Evolutionary conservation across 2,797 vertebrate genomes (phyloP).

Genomic region (Cossypha caffra): DNA sequence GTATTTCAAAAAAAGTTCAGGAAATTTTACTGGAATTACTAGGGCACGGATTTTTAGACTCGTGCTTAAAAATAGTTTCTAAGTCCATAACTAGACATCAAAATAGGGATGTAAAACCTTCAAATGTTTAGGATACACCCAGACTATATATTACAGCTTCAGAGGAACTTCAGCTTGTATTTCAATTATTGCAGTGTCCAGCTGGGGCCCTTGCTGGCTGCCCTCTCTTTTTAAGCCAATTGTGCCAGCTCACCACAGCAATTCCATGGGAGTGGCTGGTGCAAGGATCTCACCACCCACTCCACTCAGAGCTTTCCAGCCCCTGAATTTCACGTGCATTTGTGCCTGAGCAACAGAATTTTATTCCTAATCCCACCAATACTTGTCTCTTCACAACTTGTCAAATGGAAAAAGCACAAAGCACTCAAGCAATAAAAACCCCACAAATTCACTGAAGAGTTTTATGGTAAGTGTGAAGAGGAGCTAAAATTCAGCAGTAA

Average conservation of each 20-base stretch:
- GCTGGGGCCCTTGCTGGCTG: neutral
- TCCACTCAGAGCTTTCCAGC: neutral
- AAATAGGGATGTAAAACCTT: neutral
- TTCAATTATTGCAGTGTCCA: neutral
- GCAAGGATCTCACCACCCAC: neutral
- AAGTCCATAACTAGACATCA: neutral
- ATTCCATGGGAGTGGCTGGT: neutral
- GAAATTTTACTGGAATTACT: neutral
- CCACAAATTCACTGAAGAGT: neutral
- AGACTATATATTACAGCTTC: neutral
- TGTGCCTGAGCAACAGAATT: neutral
- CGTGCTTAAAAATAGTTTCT: neutral
- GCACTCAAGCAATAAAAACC: neutral
- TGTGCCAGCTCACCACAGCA: neutral
- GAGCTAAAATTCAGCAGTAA: neutral
- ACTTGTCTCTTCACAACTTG: neutral
- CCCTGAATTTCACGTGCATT: neutral
- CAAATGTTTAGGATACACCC: neutral
- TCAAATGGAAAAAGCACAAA: neutral
- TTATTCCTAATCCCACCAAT: neutral
- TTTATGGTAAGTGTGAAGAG: neutral
- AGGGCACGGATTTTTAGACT: neutral
- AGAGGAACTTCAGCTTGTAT: neutral
- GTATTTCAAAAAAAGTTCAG: neutral
- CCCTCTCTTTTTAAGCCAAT: neutral